Conservation (phyloP, 2,113 vertebrate genomes). For the Thunnus thynnus region DNA sequence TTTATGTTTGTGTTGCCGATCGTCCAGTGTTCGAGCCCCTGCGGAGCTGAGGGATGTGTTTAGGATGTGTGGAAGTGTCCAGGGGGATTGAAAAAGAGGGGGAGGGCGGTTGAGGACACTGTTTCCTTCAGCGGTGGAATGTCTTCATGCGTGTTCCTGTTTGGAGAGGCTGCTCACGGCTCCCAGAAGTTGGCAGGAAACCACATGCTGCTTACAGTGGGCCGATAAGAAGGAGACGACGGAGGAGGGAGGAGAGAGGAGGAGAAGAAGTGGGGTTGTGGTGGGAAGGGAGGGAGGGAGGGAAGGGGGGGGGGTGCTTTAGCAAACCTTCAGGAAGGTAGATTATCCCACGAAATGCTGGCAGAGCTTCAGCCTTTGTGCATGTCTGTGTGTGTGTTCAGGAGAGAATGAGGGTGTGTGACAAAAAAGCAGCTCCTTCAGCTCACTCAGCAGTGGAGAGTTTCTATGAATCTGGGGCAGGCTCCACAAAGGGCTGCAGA, state of each 20-base stretch:
- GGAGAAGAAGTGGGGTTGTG: slow-evolving; percentile 42
- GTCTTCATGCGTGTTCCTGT: slow-evolving; percentile 85
- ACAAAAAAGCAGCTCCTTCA: slow-evolving; percentile 72
- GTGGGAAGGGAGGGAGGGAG: slow-evolving; percentile 36
- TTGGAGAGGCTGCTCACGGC: slow-evolving; percentile 77
- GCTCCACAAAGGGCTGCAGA: slow-evolving; percentile 77
- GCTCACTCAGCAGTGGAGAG: slow-evolving; percentile 74
- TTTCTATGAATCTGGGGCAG: slow-evolving; percentile 80
- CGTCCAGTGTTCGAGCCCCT: slow-evolving; percentile 60
- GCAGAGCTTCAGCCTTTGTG: slow-evolving; percentile 75
- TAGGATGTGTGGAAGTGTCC: slow-evolving; percentile 62
- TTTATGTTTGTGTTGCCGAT: slow-evolving; percentile 13
- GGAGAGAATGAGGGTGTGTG: slow-evolving; percentile 50
- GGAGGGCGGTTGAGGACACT: slow-evolving; percentile 73
- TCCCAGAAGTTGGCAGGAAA: slow-evolving; percentile 81
- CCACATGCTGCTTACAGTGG: slow-evolving; percentile 69
- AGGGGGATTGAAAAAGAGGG: slow-evolving; percentile 21
- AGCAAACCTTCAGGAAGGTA: slow-evolving; percentile 84
- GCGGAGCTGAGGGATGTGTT: slow-evolving; percentile 40
- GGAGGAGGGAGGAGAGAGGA: background rate
- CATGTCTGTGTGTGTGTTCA: slow-evolving; percentile 26
- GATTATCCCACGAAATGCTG: slow-evolving; percentile 84
- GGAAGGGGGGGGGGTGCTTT: slow-evolving; percentile 58
- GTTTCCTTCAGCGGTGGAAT: slow-evolving; percentile 83
- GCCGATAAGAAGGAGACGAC: slow-evolving; percentile 68